These are phyloP conservation scores for Apodemia hepburni DNA, from an alignment of 2,888 invertebrate genomes.

Conservation along the genomic window DNA sequence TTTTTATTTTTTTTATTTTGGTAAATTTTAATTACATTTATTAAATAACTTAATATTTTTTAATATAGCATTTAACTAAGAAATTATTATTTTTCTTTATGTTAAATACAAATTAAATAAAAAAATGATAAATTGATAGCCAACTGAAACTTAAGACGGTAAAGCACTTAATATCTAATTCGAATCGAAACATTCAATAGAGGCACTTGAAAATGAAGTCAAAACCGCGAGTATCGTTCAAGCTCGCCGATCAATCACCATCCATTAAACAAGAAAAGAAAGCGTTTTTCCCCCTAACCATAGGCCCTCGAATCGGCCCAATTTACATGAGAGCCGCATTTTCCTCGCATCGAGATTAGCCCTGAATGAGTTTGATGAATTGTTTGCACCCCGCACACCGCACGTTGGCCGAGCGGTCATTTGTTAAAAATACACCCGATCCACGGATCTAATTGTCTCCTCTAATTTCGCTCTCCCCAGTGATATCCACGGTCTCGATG, in stretches of 20 bases:
- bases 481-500: slow-evolving; percentile 56
- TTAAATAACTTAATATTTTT: too few relatives aligned
- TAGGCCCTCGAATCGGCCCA: slow-evolving; percentile 77
- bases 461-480: slow-evolving; percentile 76
- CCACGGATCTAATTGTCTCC: slow-evolving; percentile 78
- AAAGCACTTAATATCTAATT: slow-evolving; percentile 21
- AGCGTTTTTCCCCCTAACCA: slow-evolving; percentile 73
- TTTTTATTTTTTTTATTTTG: too few relatives aligned
- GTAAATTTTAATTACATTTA: too few relatives aligned
- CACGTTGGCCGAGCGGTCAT: slow-evolving; percentile 64
- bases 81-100: neutral
- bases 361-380: slow-evolving; percentile 80
- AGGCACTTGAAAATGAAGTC: slow-evolving; percentile 66
- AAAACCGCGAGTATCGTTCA: slow-evolving; percentile 73
- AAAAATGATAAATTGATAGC: slow-evolving; percentile 24
- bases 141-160: neutral
- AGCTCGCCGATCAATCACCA: slow-evolving; percentile 77
- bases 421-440: slow-evolving; percentile 80
- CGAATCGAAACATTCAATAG: slow-evolving; percentile 54
- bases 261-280: slow-evolving; percentile 80
- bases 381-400: slow-evolving; percentile 55
- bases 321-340: slow-evolving; percentile 81
- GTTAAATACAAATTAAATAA: slow-evolving; percentile 34
- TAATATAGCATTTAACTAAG: too few relatives aligned
- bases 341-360: slow-evolving; percentile 79